These are phyloP conservation scores for Phocoena sinus DNA, from an alignment of 2,113 vertebrate genomes.

Conservation along the genomic window DNA sequence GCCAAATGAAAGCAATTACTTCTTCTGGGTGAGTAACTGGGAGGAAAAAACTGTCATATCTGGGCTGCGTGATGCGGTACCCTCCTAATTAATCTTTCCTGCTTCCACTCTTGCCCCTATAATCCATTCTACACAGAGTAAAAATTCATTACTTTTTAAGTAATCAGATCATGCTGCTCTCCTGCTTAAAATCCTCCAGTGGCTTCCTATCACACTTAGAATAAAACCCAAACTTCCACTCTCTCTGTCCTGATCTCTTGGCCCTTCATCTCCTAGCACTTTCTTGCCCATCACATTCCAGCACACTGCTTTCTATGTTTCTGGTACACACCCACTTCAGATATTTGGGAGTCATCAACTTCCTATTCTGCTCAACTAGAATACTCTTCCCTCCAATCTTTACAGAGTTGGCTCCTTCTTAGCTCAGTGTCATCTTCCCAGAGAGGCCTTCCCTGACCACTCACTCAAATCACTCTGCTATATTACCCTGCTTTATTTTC, in stretches of 20 bases:
- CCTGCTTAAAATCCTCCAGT: background rate
- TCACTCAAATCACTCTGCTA: background rate
- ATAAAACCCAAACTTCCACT: background rate
- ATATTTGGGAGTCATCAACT: background rate
- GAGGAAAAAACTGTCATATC: background rate
- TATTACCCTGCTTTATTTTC: background rate
- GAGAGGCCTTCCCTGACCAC: background rate
- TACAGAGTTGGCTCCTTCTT: background rate
- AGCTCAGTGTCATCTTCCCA: background rate
- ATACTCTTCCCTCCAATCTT: background rate
- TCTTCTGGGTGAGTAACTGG: background rate
- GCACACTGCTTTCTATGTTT: background rate
- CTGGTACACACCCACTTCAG: background rate
- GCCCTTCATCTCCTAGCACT: background rate
- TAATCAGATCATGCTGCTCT: background rate
- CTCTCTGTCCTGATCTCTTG: background rate
- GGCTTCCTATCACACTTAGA: background rate
- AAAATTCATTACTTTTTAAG: background rate
- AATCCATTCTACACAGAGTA: background rate
- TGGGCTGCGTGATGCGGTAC: background rate
- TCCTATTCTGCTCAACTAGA: background rate
- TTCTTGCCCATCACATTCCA: background rate
- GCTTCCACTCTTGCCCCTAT: background rate
- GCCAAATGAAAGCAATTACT: background rate
- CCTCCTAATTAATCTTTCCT: background rate